Percentiles rank a stretch among this genome's conserved stretches.
Conservation (phyloP, 2,113 vertebrate species). For the Odobenus rosmarus region DNA sequence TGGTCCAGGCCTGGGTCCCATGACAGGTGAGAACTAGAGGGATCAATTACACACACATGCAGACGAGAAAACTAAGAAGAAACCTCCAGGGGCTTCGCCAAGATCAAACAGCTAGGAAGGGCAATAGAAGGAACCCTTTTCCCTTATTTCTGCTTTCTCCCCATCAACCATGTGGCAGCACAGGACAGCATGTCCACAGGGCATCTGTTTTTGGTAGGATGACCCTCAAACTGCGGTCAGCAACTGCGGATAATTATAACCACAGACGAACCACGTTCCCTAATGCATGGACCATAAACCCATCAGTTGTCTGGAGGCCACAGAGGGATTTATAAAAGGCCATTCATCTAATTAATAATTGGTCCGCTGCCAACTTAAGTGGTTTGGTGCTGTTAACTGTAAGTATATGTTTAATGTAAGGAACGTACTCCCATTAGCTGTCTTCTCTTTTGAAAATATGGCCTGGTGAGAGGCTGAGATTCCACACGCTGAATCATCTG, state of each 20-base stretch:
- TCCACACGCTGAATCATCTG: conserved; percentile 57
- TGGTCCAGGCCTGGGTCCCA: neutral
- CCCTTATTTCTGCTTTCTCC: neutral
- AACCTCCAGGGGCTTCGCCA: neutral
- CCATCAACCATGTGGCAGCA: neutral
- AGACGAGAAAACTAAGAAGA: neutral
- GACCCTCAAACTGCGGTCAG: neutral
- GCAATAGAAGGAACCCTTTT: neutral
- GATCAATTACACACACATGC: neutral
- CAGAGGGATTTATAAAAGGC: conserved; percentile 85
- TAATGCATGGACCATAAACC: conserved; percentile 84
- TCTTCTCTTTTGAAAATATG: conserved; percentile 83
- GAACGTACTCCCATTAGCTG: conserved; percentile 84
- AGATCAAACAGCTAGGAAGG: neutral
- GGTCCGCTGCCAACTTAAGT: conserved; percentile 87
- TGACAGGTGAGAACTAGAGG: neutral
- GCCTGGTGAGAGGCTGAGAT: conserved; percentile 80
- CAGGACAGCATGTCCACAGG: neutral
- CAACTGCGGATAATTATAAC: conserved; percentile 15
- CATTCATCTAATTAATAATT: conserved; percentile 89
- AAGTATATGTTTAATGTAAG: conserved; percentile 86
- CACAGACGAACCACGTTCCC: conserved; percentile 65
- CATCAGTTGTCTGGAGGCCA: conserved; percentile 82
- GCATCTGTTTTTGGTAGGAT: neutral
- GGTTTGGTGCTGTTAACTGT: conserved; percentile 85